phyloP scores from a whole-genome alignment of 2,888 invertebrate genomes.

The Tineola bisselliella region DNA sequence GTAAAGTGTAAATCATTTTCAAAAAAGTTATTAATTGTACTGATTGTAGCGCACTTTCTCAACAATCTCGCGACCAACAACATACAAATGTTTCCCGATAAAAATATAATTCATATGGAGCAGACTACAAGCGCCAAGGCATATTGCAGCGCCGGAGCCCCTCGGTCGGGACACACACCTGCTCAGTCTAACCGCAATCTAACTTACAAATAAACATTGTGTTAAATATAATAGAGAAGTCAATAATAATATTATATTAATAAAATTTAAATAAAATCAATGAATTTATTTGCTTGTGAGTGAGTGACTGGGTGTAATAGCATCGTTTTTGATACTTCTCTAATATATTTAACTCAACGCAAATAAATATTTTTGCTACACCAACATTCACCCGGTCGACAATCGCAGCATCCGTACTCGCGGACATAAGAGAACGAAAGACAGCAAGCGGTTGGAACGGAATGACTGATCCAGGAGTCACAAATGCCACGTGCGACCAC shows the following conservation, averaged over 20 bases:
- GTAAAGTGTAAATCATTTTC: slow-evolving; percentile 17
- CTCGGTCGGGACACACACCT: slow-evolving; percentile 1
- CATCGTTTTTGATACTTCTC: too few species aligned
- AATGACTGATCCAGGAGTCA: neutral
- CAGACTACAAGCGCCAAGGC: too few species aligned
- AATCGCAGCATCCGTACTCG: neutral
- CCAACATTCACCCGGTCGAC: neutral
- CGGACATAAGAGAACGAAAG: neutral
- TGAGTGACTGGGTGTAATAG: too few species aligned
- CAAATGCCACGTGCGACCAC: neutral
- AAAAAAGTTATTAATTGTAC: slow-evolving; percentile 24
- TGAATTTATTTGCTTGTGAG: too few species aligned
- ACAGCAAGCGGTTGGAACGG: neutral
- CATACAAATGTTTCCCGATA: slow-evolving; percentile 47
- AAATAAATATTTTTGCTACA: neutral
- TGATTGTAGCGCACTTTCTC: slow-evolving; percentile 19
- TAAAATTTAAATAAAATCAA: too few species aligned
- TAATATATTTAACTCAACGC: too few species aligned
- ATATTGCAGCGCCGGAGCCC: too few species aligned
- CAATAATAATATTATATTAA: too few species aligned
- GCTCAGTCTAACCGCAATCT: slow-evolving; percentile 43
- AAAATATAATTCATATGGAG: too few species aligned
- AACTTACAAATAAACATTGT: slow-evolving; percentile 17
- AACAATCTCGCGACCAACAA: slow-evolving; percentile 53
- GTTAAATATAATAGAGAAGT: too few species aligned